Evolutionary conservation across 2,113 vertebrate species (phyloP), one percentile per base, ranked within the genome.

Genomic region (Romanogobio albipinnatus): DNA sequence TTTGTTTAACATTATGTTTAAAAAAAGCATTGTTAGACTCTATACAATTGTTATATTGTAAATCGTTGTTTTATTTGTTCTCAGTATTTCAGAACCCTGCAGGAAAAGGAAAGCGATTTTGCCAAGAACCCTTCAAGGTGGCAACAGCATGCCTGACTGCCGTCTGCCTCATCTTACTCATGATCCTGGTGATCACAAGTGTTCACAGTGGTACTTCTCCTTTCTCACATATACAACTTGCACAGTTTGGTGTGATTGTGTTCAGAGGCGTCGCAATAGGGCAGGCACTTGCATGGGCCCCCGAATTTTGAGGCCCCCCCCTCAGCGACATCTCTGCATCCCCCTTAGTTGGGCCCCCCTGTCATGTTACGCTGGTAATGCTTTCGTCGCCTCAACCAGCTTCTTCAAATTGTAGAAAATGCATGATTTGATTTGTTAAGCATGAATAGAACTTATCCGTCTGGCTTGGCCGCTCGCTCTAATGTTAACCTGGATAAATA

Each of bases 91-190:
- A 51, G 24, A 36, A 49, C 24, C 24, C 17, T 51, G 13, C 14
- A 14, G 43, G 10, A 9, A 22, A 33, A 33, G 9, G 45, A 29
- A 33, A n/a, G 17, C 7, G 9, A 17, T 66, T 81, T 51, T 81
- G 17, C 19, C 64, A 36, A 47, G 77, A 79, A 39, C 84, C 76
- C 11, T 85, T 80, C 17, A 45, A 73, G 59, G 51, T 85, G 43
- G 84, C 68, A 36, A 85, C 76, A 1, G 73, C 39, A 45, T 81
- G 84, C 19, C 84, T 81, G 43, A 13, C 19, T 39, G 77, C 26
- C 22, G 39, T 85, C 77, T 85, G 84, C 53, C 77, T 85, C 36
- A 17, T 85, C 39, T 81, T 85, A 36, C 43, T 85, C 39, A 11
- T 85, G 53, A 51, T 85, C 22, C 47, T 85, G 56, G 19, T 85